Evolutionary conservation across 2,888 invertebrate genomes (phyloP), one percentile per base, ranked within the genome.

Genomic region (Melieria crassipennis): DNA sequence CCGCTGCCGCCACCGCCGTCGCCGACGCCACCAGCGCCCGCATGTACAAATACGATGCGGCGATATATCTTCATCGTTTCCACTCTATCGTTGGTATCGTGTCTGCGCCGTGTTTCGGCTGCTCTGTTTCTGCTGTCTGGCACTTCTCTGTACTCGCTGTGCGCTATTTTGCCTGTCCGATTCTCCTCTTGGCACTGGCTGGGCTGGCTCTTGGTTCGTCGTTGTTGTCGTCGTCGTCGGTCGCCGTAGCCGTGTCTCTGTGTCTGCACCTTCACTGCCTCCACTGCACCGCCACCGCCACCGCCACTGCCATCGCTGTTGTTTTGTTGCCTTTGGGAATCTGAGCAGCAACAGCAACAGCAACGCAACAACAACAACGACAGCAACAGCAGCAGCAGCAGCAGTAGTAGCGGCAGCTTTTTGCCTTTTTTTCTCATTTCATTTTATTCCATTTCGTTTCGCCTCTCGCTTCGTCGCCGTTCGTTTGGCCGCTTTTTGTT

Each of bases 401-500:
- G 13, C 42, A 50, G 42, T 52, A 13, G 7, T 7, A n/a, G 56
- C 55, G 11, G 4, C 52, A 65, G 65, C 5, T 11, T 61, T 7
- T 43, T 11, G 13, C 55, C 46, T 16, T 16, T 11, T 9, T 50
- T 43, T 45, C 46, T 63, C 11, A 7, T 7, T 43, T 60, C 5
- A 64, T 47, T 62, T 9, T 42, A 46, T n/a, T 50, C 11, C 50
- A 10, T 50, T 30, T 30, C 30, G 30, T 30, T 30, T 30, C 30
- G 30, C 30, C 30, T 30, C 30, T 30, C 30, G 30, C 30, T 30
- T 70, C 50, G 65, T 47, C 64, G 48, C 57, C 11, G 13, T 47
- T 69, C 46, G n/a, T 52, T 11, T 13, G 30, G 30, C 30, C 30
- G 30, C 30, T 30, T 67, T 66, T 73, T 70, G 66, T 65, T 70